Base-by-base conservation (phyloP, 1,140 invertebrate genomes). In the Heterodera schachtii region DNA sequence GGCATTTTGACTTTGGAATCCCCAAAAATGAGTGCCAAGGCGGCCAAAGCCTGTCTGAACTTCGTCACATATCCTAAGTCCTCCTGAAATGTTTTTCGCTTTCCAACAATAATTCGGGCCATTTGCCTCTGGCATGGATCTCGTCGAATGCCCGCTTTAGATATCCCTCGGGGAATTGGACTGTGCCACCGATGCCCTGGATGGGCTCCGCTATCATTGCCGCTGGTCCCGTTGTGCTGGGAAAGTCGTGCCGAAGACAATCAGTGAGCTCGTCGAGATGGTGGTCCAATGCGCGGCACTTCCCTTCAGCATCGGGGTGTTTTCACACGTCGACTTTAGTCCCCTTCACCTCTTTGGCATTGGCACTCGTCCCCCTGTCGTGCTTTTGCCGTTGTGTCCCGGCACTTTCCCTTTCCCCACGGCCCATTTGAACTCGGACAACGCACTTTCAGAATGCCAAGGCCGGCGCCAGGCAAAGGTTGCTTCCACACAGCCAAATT, bases 1-100 rank as follows among this genome's bases (percentile, higher is more conserved):
- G 21, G 97, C 93, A 41, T 92, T 94, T 90, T 98, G 95, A 2
- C 90, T 91, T 90, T 98, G 92, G 91, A 98, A 98, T 2, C 95
- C 96, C 97, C 97, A 99, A 91, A 94, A 98, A 86, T 95, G 92
- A 71, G 95, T 94, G 0, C 97, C 97, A 0, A 95, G 95, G 82
- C 97, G 92, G 0, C 95, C 97, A 91, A 98, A 98, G 16, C 97
- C 96, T 46, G 95, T 96, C 91, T 98, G 96, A 2, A 98, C 95
- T 43, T 82, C 64, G 57, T 76, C 66, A 31, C 31, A 46, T 46
- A 81, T 78, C 46, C 21, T 82, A 57, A 71, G 67, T 21, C 49
- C 64, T 16, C 67, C 44, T 31, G 46, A 57, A 82, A 75, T 91
- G 98, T 96, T 91, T 98, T 97, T 7, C 94, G 93, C 80, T 98